Conservation (phyloP, 2,797 vertebrate genomes). For the Gymnothorax javanicus region DNA sequence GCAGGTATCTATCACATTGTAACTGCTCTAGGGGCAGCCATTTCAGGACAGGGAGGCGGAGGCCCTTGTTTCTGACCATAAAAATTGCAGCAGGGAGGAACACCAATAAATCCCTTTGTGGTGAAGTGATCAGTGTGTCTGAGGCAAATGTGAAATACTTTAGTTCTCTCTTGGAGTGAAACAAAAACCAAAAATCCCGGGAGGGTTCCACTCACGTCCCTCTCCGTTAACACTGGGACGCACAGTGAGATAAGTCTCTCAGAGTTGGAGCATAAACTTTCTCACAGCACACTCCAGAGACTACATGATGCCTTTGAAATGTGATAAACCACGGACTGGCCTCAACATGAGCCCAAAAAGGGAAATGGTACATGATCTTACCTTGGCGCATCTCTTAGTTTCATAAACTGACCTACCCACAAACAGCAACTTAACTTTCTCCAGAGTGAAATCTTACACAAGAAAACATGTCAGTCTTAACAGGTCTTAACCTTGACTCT, state of each 20-base stretch:
- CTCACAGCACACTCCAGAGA: not conserved
- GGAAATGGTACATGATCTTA: constrained; percentile 4
- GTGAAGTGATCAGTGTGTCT: constrained; percentile 54
- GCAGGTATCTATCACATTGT: constrained; percentile 60
- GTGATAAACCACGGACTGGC: constrained; percentile 3
- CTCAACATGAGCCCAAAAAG: not conserved
- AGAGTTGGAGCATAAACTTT: too few species aligned
- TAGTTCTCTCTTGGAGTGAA: constrained; percentile 55
- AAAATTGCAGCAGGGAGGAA: constrained; percentile 61
- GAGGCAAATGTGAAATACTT: constrained; percentile 56
- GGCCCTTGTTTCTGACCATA: constrained; percentile 52
- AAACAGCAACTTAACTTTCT: not conserved
- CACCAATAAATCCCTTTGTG: constrained; percentile 70
- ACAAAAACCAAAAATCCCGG: constrained; percentile 51
- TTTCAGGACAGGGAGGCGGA: constrained; percentile 49
- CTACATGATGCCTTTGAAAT: constrained; percentile 15
- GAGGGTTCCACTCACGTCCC: constrained; percentile 41
- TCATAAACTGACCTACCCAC: not conserved
- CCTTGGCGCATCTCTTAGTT: not conserved
- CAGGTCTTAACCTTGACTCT: too few species aligned
- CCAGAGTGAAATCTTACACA: not conserved
- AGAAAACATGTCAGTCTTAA: too few species aligned
- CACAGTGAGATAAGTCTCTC: too few species aligned
- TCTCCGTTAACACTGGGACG: constrained; percentile 30
- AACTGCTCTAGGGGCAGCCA: constrained; percentile 48